Conservation (phyloP, 2,888 invertebrate species). For the Gandaritis pyraliata region DNA sequence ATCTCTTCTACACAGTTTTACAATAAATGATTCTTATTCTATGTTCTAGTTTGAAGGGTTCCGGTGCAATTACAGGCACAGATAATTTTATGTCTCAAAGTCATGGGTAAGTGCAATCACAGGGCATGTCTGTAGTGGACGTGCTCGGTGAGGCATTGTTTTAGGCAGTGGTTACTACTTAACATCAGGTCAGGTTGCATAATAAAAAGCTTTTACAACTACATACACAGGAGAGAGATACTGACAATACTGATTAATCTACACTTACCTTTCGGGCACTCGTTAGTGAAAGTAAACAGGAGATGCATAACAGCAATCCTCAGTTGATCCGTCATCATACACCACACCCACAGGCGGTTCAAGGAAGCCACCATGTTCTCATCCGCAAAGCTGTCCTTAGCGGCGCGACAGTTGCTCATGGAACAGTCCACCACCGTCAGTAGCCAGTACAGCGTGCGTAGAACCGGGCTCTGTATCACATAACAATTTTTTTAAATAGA, state of each 20-base stretch:
- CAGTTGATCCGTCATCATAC: conserved; percentile 82
- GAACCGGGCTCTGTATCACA: conserved; percentile 72
- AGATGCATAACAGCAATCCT: conserved; percentile 83
- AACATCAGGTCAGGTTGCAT: no score
- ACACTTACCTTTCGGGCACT: conserved; percentile 84
- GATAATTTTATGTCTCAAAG: no score
- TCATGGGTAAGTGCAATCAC: no score
- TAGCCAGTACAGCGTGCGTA: conserved; percentile 84
- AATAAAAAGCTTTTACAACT: no score
- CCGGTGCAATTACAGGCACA: no score
- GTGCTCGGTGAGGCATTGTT: no score
- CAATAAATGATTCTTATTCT: no score
- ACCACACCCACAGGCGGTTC: conserved; percentile 88
- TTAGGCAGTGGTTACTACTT: no score
- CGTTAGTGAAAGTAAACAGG: conserved; percentile 86
- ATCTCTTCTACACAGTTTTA: no score
- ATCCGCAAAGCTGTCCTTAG: conserved; percentile 83
- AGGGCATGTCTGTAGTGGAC: no score
- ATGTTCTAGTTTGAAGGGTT: no score
- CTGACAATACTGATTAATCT: background rate
- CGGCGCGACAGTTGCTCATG: conserved; percentile 79
- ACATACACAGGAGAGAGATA: no score
- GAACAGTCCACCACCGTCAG: conserved; percentile 85
- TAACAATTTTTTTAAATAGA: background rate
- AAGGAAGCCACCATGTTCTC: conserved; percentile 84